phyloP scores from a whole-genome alignment of 1,140 invertebrate species.

The Aphidius gifuensis region DNA sequence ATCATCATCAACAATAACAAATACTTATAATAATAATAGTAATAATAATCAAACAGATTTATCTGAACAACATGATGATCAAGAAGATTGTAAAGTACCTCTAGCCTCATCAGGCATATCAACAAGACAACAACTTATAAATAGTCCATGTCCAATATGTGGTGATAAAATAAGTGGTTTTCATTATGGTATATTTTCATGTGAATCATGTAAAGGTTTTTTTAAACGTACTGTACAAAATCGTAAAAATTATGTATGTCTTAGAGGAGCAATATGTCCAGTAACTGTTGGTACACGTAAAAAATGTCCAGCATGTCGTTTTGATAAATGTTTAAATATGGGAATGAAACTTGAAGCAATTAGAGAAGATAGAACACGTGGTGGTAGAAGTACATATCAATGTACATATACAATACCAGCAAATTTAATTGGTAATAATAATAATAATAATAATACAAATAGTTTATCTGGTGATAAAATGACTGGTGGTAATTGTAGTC shows the following conservation, averaged over 20 bases:
- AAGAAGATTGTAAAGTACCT: slow-evolving; percentile 51
- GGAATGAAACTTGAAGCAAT: slow-evolving; percentile 98
- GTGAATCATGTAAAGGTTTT: slow-evolving; percentile 97
- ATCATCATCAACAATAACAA: slow-evolving; percentile 27
- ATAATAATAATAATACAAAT: slow-evolving; percentile 41
- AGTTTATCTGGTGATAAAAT: slow-evolving; percentile 44
- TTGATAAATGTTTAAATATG: slow-evolving; percentile 91
- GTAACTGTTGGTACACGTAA: slow-evolving; percentile 90
- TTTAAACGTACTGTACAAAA: slow-evolving; percentile 98
- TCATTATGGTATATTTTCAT: slow-evolving; percentile 95
- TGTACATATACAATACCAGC: slow-evolving; percentile 84
- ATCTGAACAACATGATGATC: slow-evolving; percentile 44
- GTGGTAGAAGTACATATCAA: slow-evolving; percentile 92
- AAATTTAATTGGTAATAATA: slow-evolving; percentile 54
- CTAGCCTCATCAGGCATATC: slow-evolving; percentile 76
- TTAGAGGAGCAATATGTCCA: slow-evolving; percentile 85
- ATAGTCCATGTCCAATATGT: slow-evolving; percentile 90
- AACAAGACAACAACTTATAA: slow-evolving; percentile 70
- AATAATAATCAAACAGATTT: slow-evolving; percentile 39
- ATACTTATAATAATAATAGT: slow-evolving; percentile 37
- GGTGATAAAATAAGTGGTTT: slow-evolving; percentile 94
- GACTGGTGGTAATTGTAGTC: slow-evolving; percentile 45
- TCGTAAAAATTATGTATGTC: slow-evolving; percentile 93
- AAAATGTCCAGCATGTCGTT: slow-evolving; percentile 96
- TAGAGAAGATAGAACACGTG: slow-evolving; percentile 87